Evolutionary conservation across 2,888 invertebrate genomes (phyloP).

Genomic region (Julus scanicus): DNA sequence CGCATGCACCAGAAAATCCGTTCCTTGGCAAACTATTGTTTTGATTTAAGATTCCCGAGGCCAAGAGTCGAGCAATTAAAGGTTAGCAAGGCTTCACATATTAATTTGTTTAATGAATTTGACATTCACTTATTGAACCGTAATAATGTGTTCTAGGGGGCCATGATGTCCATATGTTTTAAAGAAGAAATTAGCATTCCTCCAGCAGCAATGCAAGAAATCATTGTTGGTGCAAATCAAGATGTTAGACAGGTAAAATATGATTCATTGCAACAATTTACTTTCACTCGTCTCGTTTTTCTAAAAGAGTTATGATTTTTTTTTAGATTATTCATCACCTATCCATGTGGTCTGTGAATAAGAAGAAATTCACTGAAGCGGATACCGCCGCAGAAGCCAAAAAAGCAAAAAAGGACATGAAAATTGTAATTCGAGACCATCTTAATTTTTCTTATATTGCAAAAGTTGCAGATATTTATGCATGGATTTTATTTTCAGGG

Average conservation of each 20-base stretch:
- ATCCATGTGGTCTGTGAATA: constrained; percentile 79
- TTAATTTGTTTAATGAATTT: background rate
- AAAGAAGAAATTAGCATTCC: constrained; percentile 88
- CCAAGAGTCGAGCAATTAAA: constrained; percentile 91
- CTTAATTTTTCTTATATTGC: background rate
- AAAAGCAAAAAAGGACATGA: constrained; percentile 81
- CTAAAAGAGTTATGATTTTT: constrained; percentile 49
- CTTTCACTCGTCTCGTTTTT: background rate
- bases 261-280: background rate
- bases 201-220: constrained; percentile 80
- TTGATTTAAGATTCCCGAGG: constrained; percentile 84
- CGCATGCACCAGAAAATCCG: constrained; percentile 92
- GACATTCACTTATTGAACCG: background rate
- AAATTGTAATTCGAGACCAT: constrained; percentile 72
- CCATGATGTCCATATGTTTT: constrained; percentile 90
- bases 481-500: constrained; percentile 71
- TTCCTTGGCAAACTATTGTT: constrained; percentile 92
- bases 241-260: constrained; percentile 86
- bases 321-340: constrained; percentile 79
- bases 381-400: constrained; percentile 71
- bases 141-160: constrained; percentile 72
- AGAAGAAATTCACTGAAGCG: constrained; percentile 70
- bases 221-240: constrained; percentile 88
- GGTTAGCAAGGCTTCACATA: constrained; percentile 68
- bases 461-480: background rate